These are phyloP conservation scores for Penaeus japonicus DNA, from an alignment of 1,140 invertebrate genomes.

Conservation along the genomic window DNA sequence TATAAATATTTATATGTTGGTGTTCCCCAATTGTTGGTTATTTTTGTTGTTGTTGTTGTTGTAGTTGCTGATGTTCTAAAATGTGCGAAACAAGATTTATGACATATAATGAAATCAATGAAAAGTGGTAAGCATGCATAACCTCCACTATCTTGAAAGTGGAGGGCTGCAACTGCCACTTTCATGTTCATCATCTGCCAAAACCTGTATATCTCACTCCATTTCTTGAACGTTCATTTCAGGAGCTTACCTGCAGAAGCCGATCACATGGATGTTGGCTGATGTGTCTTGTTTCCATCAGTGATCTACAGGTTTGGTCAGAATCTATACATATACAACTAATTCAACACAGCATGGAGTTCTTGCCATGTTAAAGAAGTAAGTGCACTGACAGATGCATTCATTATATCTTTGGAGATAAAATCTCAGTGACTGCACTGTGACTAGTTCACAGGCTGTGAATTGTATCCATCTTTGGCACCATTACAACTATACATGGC, in stretches of 20 bases:
- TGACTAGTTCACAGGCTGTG: too few species aligned
- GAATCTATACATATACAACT: background rate
- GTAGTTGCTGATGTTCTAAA: too few species aligned
- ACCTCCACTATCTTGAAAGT: too few species aligned
- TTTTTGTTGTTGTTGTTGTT: constrained; percentile 8
- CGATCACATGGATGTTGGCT: constrained; percentile 10
- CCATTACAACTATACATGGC: too few species aligned
- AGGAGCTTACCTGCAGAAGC: constrained; percentile 27
- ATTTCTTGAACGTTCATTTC: constrained; percentile 30
- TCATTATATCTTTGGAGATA: too few species aligned
- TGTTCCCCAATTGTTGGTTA: constrained; percentile 18
- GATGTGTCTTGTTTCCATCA: constrained; percentile 30
- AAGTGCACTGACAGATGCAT: too few species aligned
- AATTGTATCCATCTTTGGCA: too few species aligned
- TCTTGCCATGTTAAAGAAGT: too few species aligned
- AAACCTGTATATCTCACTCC: background rate
- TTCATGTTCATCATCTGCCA: background rate
- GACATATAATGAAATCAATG: too few species aligned
- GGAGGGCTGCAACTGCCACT: background rate
- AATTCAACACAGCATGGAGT: background rate
- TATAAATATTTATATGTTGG: background rate
- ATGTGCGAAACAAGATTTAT: too few species aligned
- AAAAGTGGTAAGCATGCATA: too few species aligned
- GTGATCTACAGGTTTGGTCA: background rate
- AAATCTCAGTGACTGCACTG: too few species aligned